Evolutionary conservation across 2,113 vertebrate genomes (phyloP), one percentile per base, ranked within the genome.

Genomic region (Ctenomys sociabilis): DNA sequence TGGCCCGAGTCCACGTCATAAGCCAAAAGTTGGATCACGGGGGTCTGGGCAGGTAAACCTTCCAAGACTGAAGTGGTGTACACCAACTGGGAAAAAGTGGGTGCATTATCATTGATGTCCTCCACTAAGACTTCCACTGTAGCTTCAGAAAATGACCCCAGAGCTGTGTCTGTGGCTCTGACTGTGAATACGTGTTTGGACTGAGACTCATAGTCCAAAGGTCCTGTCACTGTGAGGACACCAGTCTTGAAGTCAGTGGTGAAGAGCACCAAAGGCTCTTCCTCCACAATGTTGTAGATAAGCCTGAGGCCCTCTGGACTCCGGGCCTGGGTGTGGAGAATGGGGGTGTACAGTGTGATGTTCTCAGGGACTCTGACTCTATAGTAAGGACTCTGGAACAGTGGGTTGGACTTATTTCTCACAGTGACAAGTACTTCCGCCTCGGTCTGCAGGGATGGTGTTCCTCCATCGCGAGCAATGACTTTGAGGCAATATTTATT

Each of bases 171-270:
- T 3, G 99, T 99, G 68, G 99, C 99, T 97, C 99, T 98, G 37
- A 99, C 98, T 0, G 99, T 99, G 97, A 99, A 98, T 0, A 97
- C 37, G 5, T 99, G 98, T 91, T 98, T 98, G 10, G 98, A 97
- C 92, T 99, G 97, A 17, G 98, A 98, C 94, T 99, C 99, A 0
- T 99, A 99, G 97, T 99, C 99, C n/a, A 99, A 97, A 5, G 98
- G 98, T n/a, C 99, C 99, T 1, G 98, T 99, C 88, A 99, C 98
- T 3, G 98, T 99, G 72, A 99, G 96, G 28, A 99, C 99, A 0
- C 99, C 99, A 0, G 99, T 99, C 98, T 99, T 99, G 96, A 99
- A 99, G 96, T 99, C 99, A 0, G 99, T 98, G 96, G 98, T 99
- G 96, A 99, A 99, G 64, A 99, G 97, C 28, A 97, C 99, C 40